Evolutionary conservation across 2,113 vertebrate genomes (phyloP), one percentile per base, ranked within the genome.

Genomic region (Otocyon megalotis): DNA sequence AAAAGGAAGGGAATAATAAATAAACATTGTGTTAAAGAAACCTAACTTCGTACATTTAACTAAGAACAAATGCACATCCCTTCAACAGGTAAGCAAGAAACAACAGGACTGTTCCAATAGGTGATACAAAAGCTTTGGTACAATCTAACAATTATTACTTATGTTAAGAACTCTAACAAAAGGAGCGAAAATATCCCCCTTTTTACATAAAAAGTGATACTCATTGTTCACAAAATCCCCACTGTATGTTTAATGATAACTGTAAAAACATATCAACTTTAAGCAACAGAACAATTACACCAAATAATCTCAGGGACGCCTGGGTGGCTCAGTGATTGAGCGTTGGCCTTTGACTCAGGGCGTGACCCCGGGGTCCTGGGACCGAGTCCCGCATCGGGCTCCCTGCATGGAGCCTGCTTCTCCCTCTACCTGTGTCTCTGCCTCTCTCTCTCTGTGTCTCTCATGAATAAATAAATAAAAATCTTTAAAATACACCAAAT

Each of bases 1-100:
- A n/a, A 37, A 84, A 90, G 12, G 8, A 89, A 60, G n/a, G 90
- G 7, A 60, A 77, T 83, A 43, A 56, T 56, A 85, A 93, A 81
- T 63, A 93, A 93, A 76, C 22, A 1, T 8, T 48, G 63, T 93
- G 22, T 83, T 89, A 92, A 74, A 72, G 54, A 96, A 77, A 69
- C 30, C 5, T 32, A 85, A 80, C 10, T 37, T 67, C 90, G 53
- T 20, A 76, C 63, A 82, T 48, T 37, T 88, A 86, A 92, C 60
- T 81, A 92, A 92, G 35, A 89, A 82, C 62, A 84, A 90, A 84
- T n/a, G 3, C 10, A 63, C 37, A 48, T 58, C 37, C 50, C 22
- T 88, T 90, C 48, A 91, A 37, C 37, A 32, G 63, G 84, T 96
- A 93, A 91, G 8, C n/a, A 89, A 83, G 35, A 87, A 90, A 53